These are phyloP conservation scores for Acheta domesticus DNA, from an alignment of 2,888 invertebrate species.

Conservation along the genomic window DNA sequence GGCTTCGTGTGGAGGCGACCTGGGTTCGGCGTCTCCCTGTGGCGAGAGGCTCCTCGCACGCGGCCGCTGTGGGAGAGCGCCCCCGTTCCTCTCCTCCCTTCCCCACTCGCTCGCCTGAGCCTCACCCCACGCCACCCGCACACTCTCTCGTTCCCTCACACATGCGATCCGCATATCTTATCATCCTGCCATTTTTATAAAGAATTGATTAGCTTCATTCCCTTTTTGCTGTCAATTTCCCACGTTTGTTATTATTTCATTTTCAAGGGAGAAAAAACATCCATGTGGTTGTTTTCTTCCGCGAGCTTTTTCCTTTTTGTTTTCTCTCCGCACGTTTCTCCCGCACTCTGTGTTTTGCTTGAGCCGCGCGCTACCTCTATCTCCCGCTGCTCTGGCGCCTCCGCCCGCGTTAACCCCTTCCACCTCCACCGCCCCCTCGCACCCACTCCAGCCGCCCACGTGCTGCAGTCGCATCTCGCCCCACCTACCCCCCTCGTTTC, in stretches of 20 bases:
- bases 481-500: neutral
- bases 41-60: too few species aligned
- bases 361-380: neutral
- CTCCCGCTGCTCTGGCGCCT: neutral
- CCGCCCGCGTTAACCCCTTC: neutral
- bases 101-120: too few species aligned
- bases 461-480: neutral
- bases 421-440: too few species aligned
- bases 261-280: slow-evolving; percentile 30
- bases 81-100: too few species aligned
- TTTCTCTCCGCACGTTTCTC: slow-evolving; percentile 18
- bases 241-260: slow-evolving; percentile 35
- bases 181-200: neutral
- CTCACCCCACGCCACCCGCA: too few species aligned
- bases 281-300: slow-evolving; percentile 24
- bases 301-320: neutral
- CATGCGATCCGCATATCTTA: neutral
- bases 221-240: slow-evolving; percentile 29
- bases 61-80: too few species aligned
- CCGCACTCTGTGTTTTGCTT: slow-evolving; percentile 2
- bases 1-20: too few species aligned
- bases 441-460: too few species aligned
- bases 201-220: slow-evolving; percentile 18
- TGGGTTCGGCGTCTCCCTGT: too few species aligned
- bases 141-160: too few species aligned